Evolutionary conservation across 2,888 invertebrate genomes (phyloP).

Genomic region (Maniola hyperantus): DNA sequence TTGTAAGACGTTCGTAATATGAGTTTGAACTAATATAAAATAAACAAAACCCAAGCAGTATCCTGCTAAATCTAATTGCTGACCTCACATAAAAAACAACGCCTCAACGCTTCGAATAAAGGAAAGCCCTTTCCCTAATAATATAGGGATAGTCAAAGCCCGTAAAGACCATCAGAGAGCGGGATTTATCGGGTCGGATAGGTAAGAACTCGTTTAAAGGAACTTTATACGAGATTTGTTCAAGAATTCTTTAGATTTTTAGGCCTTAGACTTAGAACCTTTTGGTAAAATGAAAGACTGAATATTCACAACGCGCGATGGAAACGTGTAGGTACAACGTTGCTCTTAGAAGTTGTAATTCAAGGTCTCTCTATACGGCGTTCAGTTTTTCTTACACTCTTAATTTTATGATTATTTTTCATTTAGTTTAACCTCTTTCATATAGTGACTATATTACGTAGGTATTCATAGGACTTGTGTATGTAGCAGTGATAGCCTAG

Average conservation of each 20-base stretch:
- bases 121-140: conserved; percentile 20
- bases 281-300: no score
- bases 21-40: background rate
- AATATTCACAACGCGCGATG: no score
- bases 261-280: no score
- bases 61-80: background rate
- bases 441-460: no score
- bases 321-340: no score
- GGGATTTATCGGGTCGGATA: conserved; percentile 23
- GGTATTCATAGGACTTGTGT: no score
- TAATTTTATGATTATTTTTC: no score
- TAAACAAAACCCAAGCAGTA: background rate
- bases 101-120: conserved; percentile 12
- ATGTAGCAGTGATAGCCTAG: no score
- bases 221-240: conserved; percentile 11
- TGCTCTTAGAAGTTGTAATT: no score
- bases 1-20: background rate
- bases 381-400: no score
- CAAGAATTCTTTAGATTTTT: conserved; percentile 3
- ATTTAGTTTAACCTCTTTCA: no score
- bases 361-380: no score
- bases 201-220: conserved; percentile 17
- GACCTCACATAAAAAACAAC: conserved; percentile 2
- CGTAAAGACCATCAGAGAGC: conserved; percentile 17
- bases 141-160: conserved; percentile 15